Evolutionary conservation across 2,797 vertebrate genomes (phyloP).

Genomic region (Amblyopsis hoosieri): DNA sequence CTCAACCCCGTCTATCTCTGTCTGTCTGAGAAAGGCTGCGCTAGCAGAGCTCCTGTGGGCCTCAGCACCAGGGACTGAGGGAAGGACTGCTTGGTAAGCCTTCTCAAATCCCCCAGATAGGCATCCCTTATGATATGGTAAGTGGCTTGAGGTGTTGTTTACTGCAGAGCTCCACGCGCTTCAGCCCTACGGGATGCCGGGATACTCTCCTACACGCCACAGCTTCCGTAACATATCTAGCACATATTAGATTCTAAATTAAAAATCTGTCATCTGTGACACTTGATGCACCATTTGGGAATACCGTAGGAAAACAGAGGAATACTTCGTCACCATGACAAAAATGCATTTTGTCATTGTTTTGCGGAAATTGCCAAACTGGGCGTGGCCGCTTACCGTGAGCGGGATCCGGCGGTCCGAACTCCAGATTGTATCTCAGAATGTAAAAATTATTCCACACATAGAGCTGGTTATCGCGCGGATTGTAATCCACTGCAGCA

Average conservation of each 20-base stretch:
- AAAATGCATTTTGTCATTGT: constrained; percentile 41
- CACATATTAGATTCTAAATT: constrained; percentile 78
- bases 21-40: constrained; percentile 45
- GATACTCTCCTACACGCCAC: constrained; percentile 57
- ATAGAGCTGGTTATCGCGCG: constrained; percentile 96
- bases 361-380: constrained; percentile 18
- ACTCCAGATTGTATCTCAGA: constrained; percentile 94
- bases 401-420: constrained; percentile 94
- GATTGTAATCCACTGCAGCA: constrained; percentile 98
- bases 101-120: constrained; percentile 68
- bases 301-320: constrained; percentile 54
- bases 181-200: constrained; percentile 49
- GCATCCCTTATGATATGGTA: constrained; percentile 77
- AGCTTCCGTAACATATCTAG: constrained; percentile 70
- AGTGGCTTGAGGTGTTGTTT: constrained; percentile 79
- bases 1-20: constrained; percentile 39
- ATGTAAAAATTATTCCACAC: constrained; percentile 99
- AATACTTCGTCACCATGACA: constrained; percentile 29
- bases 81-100: constrained; percentile 68
- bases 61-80: constrained; percentile 57
- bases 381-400: constrained; percentile 84
- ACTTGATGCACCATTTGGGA: constrained; percentile 60
- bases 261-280: constrained; percentile 72
- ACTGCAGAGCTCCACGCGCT: constrained; percentile 62
- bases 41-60: constrained; percentile 65